A percentile compares a stretch with the other conserved stretches of the same genome.
Evolutionary conservation across 2,797 vertebrate genomes (phyloP).

Genomic region (Parauchenoglanis punctatus): DNA sequence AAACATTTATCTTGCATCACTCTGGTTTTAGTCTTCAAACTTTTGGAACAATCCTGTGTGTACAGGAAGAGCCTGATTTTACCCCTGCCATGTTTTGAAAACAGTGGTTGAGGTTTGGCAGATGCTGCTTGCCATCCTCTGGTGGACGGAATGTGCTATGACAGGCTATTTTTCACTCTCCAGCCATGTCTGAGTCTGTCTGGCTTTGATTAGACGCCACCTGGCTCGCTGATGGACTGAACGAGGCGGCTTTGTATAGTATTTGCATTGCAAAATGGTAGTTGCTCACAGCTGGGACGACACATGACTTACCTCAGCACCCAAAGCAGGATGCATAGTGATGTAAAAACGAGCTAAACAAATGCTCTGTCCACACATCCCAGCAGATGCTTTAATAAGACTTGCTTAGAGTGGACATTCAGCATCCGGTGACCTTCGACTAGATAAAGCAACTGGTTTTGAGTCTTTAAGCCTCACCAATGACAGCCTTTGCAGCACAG

Average conservation of each 20-base stretch:
- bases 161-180: conserved; percentile 71
- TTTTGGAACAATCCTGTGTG: conserved; percentile 42
- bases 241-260: conserved; percentile 69
- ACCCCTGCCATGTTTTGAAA: conserved; percentile 46
- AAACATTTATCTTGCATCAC: conserved; percentile 38
- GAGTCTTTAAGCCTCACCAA: not conserved
- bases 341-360: conserved; percentile 29
- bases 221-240: conserved; percentile 68
- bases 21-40: conserved; percentile 40
- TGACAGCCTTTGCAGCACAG: conserved; percentile 15
- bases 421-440: not conserved
- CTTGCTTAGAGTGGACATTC: conserved; percentile 30
- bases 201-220: conserved; percentile 81
- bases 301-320: conserved; percentile 32
- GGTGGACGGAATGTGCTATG: conserved; percentile 74
- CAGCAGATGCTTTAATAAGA: conserved; percentile 34
- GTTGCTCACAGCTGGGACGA: conserved; percentile 38
- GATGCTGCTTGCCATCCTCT: conserved; percentile 68
- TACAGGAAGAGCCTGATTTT: conserved; percentile 42
- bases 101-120: conserved; percentile 54
- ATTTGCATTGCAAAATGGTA: conserved; percentile 62
- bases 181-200: conserved; percentile 65
- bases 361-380: conserved; percentile 21
- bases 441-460: conserved; percentile 13
- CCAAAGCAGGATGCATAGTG: conserved; percentile 39